A percentile compares a stretch with the other conserved stretches of the same genome.
Conservation (phyloP, 2,797 vertebrate genomes). For the Craterocephalus amniculus region DNA sequence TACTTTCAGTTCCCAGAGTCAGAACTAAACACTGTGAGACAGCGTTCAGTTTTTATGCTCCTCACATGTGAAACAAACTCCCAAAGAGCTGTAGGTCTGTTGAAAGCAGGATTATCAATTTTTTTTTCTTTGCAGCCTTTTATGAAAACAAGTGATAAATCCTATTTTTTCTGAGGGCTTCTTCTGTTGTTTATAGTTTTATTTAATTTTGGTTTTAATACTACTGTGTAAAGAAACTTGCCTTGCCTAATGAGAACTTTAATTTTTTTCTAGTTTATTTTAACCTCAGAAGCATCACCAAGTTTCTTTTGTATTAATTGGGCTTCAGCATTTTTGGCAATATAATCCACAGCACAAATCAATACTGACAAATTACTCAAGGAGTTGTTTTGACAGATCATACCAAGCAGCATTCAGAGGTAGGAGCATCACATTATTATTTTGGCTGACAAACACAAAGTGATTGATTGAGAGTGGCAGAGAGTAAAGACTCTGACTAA, state of each 20-base stretch:
- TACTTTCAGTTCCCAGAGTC: too few relatives aligned
- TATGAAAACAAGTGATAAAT: too few relatives aligned
- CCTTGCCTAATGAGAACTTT: neutral
- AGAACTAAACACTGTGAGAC: too few relatives aligned
- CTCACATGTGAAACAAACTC: too few relatives aligned
- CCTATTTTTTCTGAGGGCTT: too few relatives aligned
- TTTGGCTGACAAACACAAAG: constrained; percentile 38
- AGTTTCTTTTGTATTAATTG: neutral
- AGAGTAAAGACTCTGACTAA: constrained; percentile 44
- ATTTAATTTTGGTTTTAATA: too few relatives aligned
- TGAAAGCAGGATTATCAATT: too few relatives aligned
- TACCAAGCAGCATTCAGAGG: neutral
- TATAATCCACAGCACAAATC: neutral
- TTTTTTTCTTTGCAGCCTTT: too few relatives aligned
- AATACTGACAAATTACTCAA: neutral
- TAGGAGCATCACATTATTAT: constrained; percentile 8
- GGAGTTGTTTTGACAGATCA: neutral
- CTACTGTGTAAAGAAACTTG: too few relatives aligned
- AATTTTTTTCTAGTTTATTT: neutral
- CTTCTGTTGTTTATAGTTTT: too few relatives aligned
- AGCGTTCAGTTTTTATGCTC: too few relatives aligned
- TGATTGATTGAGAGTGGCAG: constrained; percentile 33
- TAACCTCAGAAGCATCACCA: neutral
- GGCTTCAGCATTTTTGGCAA: neutral
- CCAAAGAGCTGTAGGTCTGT: too few relatives aligned